Conservation (phyloP, 2,888 invertebrate genomes). For the Tortricodes alternella region DNA sequence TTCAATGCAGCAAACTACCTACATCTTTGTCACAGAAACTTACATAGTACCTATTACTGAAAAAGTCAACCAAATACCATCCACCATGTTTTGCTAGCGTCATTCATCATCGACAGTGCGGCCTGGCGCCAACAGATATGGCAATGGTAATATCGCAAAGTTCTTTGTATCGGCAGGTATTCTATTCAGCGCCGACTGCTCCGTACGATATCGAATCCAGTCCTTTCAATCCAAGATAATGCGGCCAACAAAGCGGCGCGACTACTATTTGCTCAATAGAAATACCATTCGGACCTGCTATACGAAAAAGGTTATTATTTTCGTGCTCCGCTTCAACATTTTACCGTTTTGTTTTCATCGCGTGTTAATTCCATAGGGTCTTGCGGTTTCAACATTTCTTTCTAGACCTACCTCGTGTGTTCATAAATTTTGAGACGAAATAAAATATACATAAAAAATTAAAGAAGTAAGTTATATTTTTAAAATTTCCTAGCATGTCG, state of each 20-base stretch:
- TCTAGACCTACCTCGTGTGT: no score
- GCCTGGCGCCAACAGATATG: conserved; percentile 22
- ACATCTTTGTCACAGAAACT: no score
- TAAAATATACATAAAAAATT: no score
- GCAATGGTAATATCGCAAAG: conserved; percentile 35
- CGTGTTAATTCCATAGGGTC: not conserved
- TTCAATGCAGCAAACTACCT: no score
- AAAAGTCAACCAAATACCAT: not conserved
- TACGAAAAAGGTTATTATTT: conserved; percentile 46
- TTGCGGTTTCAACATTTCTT: no score
- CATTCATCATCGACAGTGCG: conserved; percentile 13
- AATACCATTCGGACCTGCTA: conserved; percentile 61
- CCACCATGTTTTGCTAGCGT: not conserved
- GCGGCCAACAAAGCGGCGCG: conserved; percentile 63
- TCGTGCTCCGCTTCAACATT: conserved; percentile 24
- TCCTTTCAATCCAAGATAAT: conserved; percentile 60
- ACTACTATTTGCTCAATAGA: conserved; percentile 59
- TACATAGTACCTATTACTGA: no score
- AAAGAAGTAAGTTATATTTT: not conserved
- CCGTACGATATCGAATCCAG: conserved; percentile 61
- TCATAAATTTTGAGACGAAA: no score
- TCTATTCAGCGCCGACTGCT: conserved; percentile 55
- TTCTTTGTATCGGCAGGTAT: conserved; percentile 61
- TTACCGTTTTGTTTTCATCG: conserved; percentile 5
- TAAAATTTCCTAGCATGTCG: no score